Conservation (phyloP, 2,797 vertebrate genomes). For the Intellagama lesueurii region DNA sequence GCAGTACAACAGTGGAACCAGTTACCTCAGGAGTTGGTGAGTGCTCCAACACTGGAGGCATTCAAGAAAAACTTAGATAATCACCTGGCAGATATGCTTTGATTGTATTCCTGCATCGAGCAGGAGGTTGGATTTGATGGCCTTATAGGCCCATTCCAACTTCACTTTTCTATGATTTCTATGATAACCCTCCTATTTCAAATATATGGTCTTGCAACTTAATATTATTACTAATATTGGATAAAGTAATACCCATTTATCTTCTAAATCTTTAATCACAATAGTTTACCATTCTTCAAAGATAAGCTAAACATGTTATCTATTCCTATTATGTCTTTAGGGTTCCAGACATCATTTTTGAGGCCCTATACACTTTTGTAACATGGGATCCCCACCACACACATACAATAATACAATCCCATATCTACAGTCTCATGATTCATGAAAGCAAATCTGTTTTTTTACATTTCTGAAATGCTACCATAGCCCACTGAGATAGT, state of each 20-base stretch:
- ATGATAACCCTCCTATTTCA: background rate
- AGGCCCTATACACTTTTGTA: background rate
- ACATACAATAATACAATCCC: background rate
- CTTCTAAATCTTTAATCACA: background rate
- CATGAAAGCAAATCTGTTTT: background rate
- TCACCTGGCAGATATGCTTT: too few species aligned
- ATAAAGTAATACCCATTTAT: background rate
- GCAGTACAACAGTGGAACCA: too few species aligned
- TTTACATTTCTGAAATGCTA: background rate
- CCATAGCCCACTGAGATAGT: too few species aligned
- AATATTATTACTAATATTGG: background rate
- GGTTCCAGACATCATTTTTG: background rate
- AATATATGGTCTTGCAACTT: background rate
- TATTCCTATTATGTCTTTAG: background rate
- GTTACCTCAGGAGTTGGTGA: too few species aligned
- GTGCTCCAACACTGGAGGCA: too few species aligned
- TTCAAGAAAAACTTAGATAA: too few species aligned
- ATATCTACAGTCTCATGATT: background rate
- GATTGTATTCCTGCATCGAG: too few species aligned
- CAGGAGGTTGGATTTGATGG: too few species aligned
- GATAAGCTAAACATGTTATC: background rate
- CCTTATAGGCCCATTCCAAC: too few species aligned
- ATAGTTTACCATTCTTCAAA: background rate
- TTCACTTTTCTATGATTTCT: too few species aligned
- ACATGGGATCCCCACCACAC: background rate